A percentile compares a stretch with the other conserved stretches of the same genome.
Conservation (phyloP, 2,113 vertebrate genomes). For the Hucho hucho region DNA sequence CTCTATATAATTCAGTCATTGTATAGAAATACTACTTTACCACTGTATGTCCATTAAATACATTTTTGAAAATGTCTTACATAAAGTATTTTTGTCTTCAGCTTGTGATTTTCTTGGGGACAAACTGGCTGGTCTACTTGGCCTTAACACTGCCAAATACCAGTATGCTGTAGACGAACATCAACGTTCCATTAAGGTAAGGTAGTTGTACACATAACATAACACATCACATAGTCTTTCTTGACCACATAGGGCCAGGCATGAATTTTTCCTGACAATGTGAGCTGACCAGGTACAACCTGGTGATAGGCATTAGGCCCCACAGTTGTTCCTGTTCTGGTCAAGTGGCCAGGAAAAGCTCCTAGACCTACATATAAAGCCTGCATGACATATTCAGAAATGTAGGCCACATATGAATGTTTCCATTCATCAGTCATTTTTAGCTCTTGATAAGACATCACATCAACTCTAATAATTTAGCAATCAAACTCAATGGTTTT, state of each 20-base stretch:
- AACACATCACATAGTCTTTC: neutral
- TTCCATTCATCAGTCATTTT: too few species aligned
- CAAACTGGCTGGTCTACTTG: constrained; percentile 65
- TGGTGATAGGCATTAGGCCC: too few species aligned
- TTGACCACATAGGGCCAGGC: too few species aligned
- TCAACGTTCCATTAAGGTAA: constrained; percentile 48
- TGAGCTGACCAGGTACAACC: too few species aligned
- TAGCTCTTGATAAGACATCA: too few species aligned
- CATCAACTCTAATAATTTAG: too few species aligned
- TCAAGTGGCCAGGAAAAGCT: too few species aligned
- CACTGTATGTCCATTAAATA: neutral
- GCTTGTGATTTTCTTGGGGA: constrained; percentile 77
- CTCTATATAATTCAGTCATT: neutral
- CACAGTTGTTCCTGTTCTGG: too few species aligned
- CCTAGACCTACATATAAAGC: too few species aligned
- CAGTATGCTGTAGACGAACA: constrained; percentile 72
- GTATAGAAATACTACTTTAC: neutral
- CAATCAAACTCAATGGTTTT: neutral
- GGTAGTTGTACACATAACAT: neutral
- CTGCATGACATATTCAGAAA: too few species aligned
- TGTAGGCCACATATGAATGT: too few species aligned
- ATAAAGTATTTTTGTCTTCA: constrained; percentile 35
- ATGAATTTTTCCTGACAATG: too few species aligned
- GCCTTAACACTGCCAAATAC: constrained; percentile 74
- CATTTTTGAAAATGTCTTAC: neutral